phyloP scores from a whole-genome alignment of 1,140 invertebrate species.

The Neodiprion lecontei region DNA sequence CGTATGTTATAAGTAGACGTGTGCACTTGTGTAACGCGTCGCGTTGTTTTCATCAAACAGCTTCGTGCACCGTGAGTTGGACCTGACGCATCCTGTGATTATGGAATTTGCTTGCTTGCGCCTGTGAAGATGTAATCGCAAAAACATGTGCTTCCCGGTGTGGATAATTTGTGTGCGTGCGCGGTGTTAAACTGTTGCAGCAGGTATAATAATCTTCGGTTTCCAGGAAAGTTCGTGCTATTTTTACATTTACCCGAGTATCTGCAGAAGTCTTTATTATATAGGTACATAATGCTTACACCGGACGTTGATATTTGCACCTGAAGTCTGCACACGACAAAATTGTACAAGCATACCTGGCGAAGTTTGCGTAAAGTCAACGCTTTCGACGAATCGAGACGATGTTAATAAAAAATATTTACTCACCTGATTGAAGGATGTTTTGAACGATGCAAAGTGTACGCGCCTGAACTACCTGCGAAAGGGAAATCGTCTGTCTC shows the following conservation, averaged over 20 bases:
- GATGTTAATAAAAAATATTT: neutral
- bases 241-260: no score
- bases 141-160: neutral
- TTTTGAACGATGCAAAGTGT: neutral
- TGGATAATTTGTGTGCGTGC: neutral
- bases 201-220: no score
- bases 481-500: neutral
- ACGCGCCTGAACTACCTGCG: neutral
- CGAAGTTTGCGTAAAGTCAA: no score
- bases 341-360: no score
- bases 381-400: neutral
- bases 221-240: no score
- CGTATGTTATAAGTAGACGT: no score
- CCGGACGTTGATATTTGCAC: no score
- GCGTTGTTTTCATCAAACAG: slow-evolving; percentile 9
- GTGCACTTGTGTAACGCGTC: slow-evolving; percentile 13
- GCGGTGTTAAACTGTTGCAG: no score
- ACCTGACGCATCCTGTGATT: neutral
- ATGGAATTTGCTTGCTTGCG: neutral
- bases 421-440: neutral
- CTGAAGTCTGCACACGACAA: no score
- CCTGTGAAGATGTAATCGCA: neutral
- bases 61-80: neutral
- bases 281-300: no score
- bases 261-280: no score